These are phyloP conservation scores for Tyrannus savana DNA, from an alignment of 2,113 vertebrate species.

Conservation along the genomic window DNA sequence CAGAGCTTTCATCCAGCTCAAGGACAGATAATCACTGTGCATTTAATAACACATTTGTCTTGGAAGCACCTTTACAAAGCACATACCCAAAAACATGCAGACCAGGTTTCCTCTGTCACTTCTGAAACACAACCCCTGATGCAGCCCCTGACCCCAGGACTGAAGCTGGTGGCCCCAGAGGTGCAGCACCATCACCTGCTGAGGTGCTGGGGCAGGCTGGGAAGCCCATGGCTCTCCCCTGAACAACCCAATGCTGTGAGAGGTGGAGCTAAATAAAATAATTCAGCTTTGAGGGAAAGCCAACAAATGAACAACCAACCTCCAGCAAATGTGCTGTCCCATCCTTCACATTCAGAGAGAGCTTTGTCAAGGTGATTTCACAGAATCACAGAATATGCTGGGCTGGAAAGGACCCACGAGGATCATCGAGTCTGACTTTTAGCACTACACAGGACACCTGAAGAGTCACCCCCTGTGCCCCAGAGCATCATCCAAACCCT, in stretches of 20 bases:
- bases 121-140: not conserved
- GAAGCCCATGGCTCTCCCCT: not conserved
- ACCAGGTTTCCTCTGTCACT: too few relatives aligned
- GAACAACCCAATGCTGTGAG: not conserved
- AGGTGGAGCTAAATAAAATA: not conserved
- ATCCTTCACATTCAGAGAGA: rapidly evolving
- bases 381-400: not conserved
- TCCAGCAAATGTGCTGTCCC: not conserved
- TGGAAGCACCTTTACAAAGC: not conserved
- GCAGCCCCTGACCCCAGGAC: rapidly evolving
- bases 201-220: rapidly evolving
- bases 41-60: not conserved
- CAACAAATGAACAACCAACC: not conserved
- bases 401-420: not conserved
- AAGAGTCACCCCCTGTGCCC: not conserved
- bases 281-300: not conserved
- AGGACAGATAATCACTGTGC: not conserved
- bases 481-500: not conserved
- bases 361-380: not conserved
- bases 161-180: not conserved
- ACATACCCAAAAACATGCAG: rapidly evolving
- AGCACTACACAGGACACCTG: not conserved
- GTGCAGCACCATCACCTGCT: rapidly evolving
- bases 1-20: not conserved
- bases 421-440: not conserved